Evolutionary conservation across 2,888 invertebrate species (phyloP).

Genomic region (Leptura quadrifasciata): DNA sequence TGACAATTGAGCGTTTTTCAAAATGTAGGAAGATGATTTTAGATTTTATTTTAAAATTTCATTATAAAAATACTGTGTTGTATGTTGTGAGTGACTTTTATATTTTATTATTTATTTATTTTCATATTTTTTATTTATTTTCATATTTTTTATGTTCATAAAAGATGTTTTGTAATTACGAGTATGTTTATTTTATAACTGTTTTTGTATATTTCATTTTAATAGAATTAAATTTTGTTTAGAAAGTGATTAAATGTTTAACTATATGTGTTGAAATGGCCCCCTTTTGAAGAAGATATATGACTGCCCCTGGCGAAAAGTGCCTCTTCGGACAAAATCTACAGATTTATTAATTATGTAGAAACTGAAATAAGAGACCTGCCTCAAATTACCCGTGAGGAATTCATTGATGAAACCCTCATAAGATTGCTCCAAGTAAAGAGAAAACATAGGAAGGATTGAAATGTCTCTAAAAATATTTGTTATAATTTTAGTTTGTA

Average conservation of each 20-base stretch:
- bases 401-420: neutral
- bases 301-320: too few relatives aligned
- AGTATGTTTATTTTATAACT: neutral
- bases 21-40: neutral
- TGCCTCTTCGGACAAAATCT: neutral
- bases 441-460: neutral
- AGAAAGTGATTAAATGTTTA: too few relatives aligned
- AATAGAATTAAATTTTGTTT: neutral
- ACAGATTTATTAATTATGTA: neutral
- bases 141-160: neutral
- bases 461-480: neutral
- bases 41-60: too few relatives aligned
- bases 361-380: neutral
- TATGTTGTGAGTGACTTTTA: too few relatives aligned
- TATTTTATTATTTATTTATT: too few relatives aligned
- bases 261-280: too few relatives aligned
- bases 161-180: neutral
- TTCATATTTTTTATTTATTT: conserved; percentile 21
- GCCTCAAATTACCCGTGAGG: neutral
- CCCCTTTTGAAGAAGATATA: too few relatives aligned
- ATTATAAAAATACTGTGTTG: too few relatives aligned
- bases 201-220: neutral
- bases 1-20: too few relatives aligned
- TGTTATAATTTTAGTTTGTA: neutral
- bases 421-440: neutral